Conservation (phyloP, 2,797 vertebrate genomes). For the Liasis olivaceus region DNA sequence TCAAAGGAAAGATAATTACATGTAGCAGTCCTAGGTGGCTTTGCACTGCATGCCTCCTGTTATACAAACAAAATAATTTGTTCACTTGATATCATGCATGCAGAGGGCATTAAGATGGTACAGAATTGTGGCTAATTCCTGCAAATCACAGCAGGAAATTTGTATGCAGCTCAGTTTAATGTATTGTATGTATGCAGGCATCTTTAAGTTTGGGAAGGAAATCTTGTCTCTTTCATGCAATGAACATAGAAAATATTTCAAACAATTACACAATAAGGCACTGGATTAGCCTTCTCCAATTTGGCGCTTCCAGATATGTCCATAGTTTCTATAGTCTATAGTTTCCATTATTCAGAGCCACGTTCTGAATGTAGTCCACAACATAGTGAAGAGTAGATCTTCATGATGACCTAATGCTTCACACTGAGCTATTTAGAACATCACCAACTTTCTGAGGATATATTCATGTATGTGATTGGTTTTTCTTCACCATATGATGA, state of each 20-base stretch:
- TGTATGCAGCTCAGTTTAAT: not conserved
- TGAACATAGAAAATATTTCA: not conserved
- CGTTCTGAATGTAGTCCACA: not conserved
- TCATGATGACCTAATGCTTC: not conserved
- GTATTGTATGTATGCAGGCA: not conserved
- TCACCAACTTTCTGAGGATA: not conserved
- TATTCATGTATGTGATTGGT: not conserved
- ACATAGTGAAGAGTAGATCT: not conserved
- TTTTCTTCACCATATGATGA: not conserved
- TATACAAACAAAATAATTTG: constrained; percentile 14
- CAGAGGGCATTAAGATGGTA: not conserved
- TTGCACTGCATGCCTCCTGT: not conserved
- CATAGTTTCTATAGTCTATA: not conserved
- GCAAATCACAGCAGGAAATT: not conserved
- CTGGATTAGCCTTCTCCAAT: not conserved
- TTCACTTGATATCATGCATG: not conserved
- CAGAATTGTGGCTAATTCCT: not conserved
- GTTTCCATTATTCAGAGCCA: not conserved
- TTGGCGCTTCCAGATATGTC: not conserved
- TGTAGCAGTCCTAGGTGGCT: too few species aligned
- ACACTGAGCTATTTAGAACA: not conserved
- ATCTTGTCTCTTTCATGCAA: not conserved
- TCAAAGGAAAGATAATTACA: not conserved
- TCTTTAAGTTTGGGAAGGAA: not conserved
- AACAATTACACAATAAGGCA: not conserved